phyloP scores from a whole-genome alignment of 2,888 invertebrate species.

The Rhopalosiphum nymphaeae region DNA sequence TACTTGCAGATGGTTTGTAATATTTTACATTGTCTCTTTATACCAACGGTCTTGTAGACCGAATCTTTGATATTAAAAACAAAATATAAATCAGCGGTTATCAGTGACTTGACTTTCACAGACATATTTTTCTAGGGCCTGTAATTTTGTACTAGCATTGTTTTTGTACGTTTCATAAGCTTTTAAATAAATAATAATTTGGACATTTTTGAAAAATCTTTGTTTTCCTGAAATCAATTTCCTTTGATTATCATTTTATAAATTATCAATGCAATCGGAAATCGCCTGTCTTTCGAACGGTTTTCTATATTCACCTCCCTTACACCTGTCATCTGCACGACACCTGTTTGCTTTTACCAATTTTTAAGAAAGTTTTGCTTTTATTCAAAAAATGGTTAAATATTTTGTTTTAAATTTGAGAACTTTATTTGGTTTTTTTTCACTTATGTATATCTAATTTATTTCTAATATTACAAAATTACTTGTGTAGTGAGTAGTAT shows the following conservation, averaged over 20 bases:
- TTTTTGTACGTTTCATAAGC: neutral
- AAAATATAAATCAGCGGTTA: neutral
- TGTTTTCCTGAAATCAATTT: neutral
- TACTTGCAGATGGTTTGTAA: constrained; percentile 50
- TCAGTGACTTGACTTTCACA: neutral
- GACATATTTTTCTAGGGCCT: neutral
- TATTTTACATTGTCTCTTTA: neutral
- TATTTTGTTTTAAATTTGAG: neutral
- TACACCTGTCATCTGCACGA: constrained; percentile 7
- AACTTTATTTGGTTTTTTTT: neutral
- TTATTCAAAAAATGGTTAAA: neutral
- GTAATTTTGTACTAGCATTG: neutral
- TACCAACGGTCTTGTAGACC: constrained; percentile 2
- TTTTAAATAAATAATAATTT: neutral
- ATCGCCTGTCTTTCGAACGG: neutral
- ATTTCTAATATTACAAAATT: neutral
- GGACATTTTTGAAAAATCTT: neutral
- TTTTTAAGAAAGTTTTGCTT: neutral
- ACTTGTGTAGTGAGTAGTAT: neutral
- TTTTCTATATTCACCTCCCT: neutral
- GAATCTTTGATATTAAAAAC: neutral
- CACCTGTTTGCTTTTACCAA: constrained; percentile 25
- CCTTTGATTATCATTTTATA: neutral
- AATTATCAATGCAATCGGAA: neutral
- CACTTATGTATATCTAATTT: neutral